Conservation (phyloP, 1,140 invertebrate genomes). For the Drosophila kohkoa region DNA sequence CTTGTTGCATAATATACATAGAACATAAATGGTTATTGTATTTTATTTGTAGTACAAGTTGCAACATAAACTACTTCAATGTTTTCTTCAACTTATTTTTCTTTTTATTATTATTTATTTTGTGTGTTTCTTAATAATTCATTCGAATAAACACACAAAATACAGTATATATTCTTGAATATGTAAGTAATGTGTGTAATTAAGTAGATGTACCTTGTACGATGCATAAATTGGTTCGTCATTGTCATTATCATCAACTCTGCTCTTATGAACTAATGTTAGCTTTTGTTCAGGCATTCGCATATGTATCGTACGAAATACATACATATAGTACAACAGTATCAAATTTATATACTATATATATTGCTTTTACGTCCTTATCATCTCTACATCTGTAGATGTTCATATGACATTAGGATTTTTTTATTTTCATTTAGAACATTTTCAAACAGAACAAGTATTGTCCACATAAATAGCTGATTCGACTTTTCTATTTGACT, state of each 20-base stretch:
- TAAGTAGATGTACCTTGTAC: slow-evolving; percentile 7
- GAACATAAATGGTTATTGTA: slow-evolving; percentile 38
- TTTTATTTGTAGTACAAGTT: slow-evolving; percentile 26
- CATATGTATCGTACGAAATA: slow-evolving; percentile 2
- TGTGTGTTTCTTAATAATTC: slow-evolving; percentile 9
- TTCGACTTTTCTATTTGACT: slow-evolving; percentile 32
- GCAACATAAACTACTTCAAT: slow-evolving; percentile 44
- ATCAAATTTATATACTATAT: slow-evolving; percentile 36
- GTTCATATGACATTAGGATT: slow-evolving; percentile 14
- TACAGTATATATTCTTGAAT: slow-evolving; percentile 24
- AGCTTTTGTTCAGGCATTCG: slow-evolving; percentile 36
- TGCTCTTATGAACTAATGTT: slow-evolving; percentile 62
- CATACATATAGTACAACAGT: slow-evolving; percentile 30
- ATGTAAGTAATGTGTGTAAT: slow-evolving; percentile 3
- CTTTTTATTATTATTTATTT: neutral
- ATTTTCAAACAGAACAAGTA: slow-evolving; percentile 53
- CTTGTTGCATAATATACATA: slow-evolving; percentile 31
- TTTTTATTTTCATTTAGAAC: slow-evolving; percentile 30
- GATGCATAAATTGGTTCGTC: slow-evolving; percentile 57
- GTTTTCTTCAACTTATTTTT: slow-evolving; percentile 1
- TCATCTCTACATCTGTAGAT: slow-evolving; percentile 16
- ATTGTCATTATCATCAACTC: slow-evolving; percentile 39
- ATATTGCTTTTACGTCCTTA: slow-evolving; percentile 47
- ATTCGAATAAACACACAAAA: slow-evolving; percentile 14
- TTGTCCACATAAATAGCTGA: slow-evolving; percentile 62